phyloP scores from a whole-genome alignment of 2,888 invertebrate genomes.

The Stictocephala bisonia region DNA sequence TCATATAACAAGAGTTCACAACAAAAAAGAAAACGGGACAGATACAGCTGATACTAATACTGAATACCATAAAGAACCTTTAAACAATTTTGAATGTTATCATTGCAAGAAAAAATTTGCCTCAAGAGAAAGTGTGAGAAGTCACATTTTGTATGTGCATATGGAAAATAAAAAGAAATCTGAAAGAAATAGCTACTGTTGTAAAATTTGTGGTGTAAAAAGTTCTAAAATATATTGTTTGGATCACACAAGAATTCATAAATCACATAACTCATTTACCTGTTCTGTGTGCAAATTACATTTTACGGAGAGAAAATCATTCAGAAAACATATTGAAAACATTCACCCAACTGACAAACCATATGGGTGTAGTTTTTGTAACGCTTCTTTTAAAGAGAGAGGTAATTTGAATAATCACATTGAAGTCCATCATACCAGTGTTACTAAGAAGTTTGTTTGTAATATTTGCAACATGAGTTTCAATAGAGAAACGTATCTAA shows the following conservation, averaged over 20 bases:
- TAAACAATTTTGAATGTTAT: neutral
- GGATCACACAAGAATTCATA: neutral
- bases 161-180: neutral
- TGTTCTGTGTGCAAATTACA: neutral
- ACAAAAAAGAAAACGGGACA: no score
- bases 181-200: neutral
- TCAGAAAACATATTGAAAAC: neutral
- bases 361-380: neutral
- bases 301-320: neutral
- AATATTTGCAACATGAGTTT: constrained; percentile 7
- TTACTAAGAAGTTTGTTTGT: neutral
- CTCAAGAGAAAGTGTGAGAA: neutral
- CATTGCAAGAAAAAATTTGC: neutral
- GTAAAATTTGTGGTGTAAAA: neutral
- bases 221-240: neutral
- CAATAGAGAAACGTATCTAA: neutral
- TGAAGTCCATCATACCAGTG: constrained; percentile 8
- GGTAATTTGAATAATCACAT: neutral
- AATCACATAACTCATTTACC: neutral
- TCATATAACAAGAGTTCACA: no score
- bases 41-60: no score
- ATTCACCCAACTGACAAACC: neutral
- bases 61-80: neutral
- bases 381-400: neutral
- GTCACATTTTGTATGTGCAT: neutral